Base-by-base conservation (phyloP, 2,113 vertebrate genomes). In the Mobula birostris region DNA sequence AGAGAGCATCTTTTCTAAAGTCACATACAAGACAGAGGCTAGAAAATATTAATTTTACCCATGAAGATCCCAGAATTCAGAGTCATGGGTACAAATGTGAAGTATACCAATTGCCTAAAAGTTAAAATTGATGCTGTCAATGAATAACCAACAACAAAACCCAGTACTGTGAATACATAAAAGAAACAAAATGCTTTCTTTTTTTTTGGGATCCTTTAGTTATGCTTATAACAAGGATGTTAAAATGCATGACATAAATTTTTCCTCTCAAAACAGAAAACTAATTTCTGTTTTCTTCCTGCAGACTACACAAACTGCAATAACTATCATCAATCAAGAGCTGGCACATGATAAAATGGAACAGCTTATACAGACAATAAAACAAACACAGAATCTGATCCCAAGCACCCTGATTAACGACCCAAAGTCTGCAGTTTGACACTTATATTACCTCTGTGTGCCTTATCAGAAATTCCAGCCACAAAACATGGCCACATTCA, bases 401-500 rank as follows among this genome's bases (percentile, higher is more conserved):
- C 82, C 79, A 77, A 80, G 66, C 72, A 91, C 15, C 80, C 36
- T 94, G 92, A 94, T 94, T 95, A 94, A 95, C 68, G 24, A 77
- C n/a, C 94, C 19, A 74, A 91, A 76, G 56, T 40, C 21, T 58
- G 74, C 72, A 17, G 78, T 87, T 11, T 85, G 40, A 80, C 94
- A 78, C 56, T 94, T 63, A 68, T 88, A 94, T 94, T 90, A 63
- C 94, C 68, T 93, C 24, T 74, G 66, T 94, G 19, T 29, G 68
- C 74, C 72, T 94, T 94, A 94, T 94, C 94, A 94, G n/a, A 83
- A 70, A 61, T 94, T 83, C 94, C 94, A 95, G 94, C 87, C 83
- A 58, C 94, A 40, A 70, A 63, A 94, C 90, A 87, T 36, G 78
- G 21, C 56, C 27, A 70, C 63, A 36, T 63, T 85, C 90, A 72